Conservation (phyloP, 2,113 vertebrate species). For the Heptranchias perlo region DNA sequence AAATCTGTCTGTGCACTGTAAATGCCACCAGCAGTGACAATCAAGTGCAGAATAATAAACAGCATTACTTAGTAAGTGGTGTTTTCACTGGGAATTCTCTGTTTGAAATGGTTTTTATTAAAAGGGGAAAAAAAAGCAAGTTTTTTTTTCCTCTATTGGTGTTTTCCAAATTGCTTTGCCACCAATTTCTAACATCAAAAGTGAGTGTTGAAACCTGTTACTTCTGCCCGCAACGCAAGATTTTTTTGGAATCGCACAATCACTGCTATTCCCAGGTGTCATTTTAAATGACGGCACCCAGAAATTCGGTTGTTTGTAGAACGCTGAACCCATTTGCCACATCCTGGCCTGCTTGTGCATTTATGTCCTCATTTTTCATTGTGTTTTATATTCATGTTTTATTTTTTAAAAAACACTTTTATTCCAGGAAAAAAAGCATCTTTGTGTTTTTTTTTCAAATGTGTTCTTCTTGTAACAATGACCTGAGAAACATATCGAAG, state of each 20-base stretch:
- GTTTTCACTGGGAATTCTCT: not conserved
- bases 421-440: too few species aligned
- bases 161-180: not conserved
- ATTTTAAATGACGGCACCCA: not conserved
- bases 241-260: not conserved
- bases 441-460: too few species aligned
- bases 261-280: not conserved
- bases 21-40: slow-evolving; percentile 6
- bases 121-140: not conserved
- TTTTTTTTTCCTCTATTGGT: not conserved
- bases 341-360: not conserved
- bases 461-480: too few species aligned
- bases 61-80: not conserved
- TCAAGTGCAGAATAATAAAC: not conserved
- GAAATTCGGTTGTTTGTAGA: too few species aligned
- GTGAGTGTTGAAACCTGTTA: not conserved
- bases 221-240: not conserved
- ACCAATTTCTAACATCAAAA: not conserved
- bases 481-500: too few species aligned
- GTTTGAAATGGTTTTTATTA: not conserved
- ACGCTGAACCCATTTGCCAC: not conserved
- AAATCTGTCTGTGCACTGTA: not conserved
- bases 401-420: too few species aligned
- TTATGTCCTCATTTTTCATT: not conserved
- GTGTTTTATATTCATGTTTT: too few species aligned